These are phyloP conservation scores for Leucophenga maculata DNA, from an alignment of 2,888 invertebrate species.

Conservation along the genomic window DNA sequence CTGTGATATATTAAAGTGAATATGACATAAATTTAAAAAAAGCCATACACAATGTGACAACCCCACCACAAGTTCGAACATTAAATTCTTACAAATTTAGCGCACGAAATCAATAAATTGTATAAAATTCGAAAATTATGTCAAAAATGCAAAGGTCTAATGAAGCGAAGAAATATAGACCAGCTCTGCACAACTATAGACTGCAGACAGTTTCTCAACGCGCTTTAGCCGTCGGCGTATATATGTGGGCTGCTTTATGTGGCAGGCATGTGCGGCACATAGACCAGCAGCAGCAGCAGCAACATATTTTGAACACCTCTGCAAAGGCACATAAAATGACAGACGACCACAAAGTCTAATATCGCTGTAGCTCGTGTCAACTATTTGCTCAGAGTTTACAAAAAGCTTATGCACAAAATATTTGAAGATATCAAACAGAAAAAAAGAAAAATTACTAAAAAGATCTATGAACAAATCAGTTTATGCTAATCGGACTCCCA, in stretches of 20 bases:
- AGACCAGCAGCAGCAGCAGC: too few relatives aligned
- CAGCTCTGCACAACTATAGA: not conserved
- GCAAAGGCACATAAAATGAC: not conserved
- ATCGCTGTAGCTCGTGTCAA: constrained; percentile 29
- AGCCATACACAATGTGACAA: constrained; percentile 48
- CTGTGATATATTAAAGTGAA: too few relatives aligned
- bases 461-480: constrained; percentile 32
- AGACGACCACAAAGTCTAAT: not conserved
- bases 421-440: not conserved
- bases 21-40: not conserved
- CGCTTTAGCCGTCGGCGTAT: not conserved
- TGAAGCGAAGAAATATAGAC: too few relatives aligned
- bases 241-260: constrained; percentile 13
- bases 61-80: constrained; percentile 15
- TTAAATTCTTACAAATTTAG: constrained; percentile 1
- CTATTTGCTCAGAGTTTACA: constrained; percentile 37
- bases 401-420: constrained; percentile 12
- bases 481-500: constrained; percentile 64
- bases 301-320: too few relatives aligned
- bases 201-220: not conserved
- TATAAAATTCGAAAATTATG: constrained; percentile 45
- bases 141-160: constrained; percentile 44
- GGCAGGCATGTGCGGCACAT: too few relatives aligned
- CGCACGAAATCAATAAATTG: constrained; percentile 15
- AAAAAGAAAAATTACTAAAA: not conserved